These are phyloP conservation scores for Hiodon tergisus DNA, from an alignment of 2,113 vertebrate species.

Conservation along the genomic window DNA sequence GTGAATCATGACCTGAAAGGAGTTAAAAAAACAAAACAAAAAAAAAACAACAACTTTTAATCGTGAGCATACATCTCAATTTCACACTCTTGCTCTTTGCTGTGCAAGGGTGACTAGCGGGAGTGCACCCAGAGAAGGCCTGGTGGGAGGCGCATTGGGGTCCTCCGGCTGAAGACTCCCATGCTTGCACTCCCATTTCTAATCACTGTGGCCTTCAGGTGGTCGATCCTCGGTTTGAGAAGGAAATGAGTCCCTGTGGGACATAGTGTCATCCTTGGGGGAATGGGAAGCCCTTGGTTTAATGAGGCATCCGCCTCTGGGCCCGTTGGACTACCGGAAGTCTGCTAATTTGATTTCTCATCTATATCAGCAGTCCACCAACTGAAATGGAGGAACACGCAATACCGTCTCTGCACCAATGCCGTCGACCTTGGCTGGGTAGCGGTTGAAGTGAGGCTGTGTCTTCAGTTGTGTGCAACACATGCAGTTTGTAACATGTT, in stretches of 20 bases:
- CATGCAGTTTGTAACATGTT: background rate
- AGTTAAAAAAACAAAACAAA: background rate
- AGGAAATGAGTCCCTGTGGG: no score
- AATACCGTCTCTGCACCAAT: background rate
- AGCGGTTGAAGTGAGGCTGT: background rate
- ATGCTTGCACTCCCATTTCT: background rate
- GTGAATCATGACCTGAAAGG: slow-evolving; percentile 13
- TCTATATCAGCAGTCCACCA: background rate
- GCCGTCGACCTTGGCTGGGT: no score
- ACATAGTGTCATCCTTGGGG: background rate
- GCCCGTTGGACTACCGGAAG: background rate
- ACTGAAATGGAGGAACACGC: background rate
- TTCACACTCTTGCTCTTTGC: background rate
- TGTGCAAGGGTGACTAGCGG: background rate
- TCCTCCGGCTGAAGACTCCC: background rate
- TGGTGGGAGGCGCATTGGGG: background rate
- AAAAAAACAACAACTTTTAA: background rate
- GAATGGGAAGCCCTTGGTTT: slow-evolving; percentile 2
- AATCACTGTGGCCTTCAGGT: background rate
- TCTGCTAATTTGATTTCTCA: background rate
- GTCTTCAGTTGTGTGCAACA: background rate
- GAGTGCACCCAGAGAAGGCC: background rate
- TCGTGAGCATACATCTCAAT: background rate
- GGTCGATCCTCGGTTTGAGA: background rate
- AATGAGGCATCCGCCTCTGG: background rate